Evolutionary conservation across 53 echinoderm and acorn worm genomes (phyloP).

Genomic region (Hippasteria phrygiana): DNA sequence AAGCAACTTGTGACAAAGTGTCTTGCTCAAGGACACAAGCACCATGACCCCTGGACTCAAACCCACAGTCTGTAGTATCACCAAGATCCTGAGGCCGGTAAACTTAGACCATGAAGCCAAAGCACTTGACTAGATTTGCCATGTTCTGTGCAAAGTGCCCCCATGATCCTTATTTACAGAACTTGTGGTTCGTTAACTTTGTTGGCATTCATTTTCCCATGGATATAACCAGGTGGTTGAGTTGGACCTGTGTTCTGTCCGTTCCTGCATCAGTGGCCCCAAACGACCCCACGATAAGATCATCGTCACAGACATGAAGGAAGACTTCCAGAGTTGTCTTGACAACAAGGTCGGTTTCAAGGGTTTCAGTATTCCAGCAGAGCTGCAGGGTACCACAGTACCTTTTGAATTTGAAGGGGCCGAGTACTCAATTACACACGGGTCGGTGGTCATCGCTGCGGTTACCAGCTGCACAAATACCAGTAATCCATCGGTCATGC

Average conservation of each 20-base stretch:
- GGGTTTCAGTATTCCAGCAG: conserved; percentile 85
- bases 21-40: too few species aligned
- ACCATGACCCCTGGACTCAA: too few species aligned
- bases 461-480: conserved; percentile 99
- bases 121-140: too few species aligned
- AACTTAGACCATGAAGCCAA: too few species aligned
- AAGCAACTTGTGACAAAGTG: too few species aligned
- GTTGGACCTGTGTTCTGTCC: conserved; percentile 86
- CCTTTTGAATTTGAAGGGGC: conserved; percentile 82
- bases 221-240: conserved; percentile 72
- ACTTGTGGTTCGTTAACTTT: not conserved
- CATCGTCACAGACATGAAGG: conserved; percentile 83
- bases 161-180: too few species aligned
- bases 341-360: conserved; percentile 94
- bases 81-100: too few species aligned
- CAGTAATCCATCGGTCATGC: conserved; percentile 98
- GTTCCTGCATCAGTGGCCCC: conserved; percentile 93
- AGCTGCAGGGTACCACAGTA: conserved; percentile 76
- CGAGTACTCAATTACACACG: conserved; percentile 83
- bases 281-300: conserved; percentile 99
- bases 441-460: conserved; percentile 96
- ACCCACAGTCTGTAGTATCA: too few species aligned
- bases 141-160: too few species aligned
- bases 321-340: conserved; percentile 91
- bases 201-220: not conserved